Percentiles rank a stretch among this genome's conserved stretches.
Conservation (phyloP, 2,888 invertebrate genomes). For the Neoitamus cyanurus region DNA sequence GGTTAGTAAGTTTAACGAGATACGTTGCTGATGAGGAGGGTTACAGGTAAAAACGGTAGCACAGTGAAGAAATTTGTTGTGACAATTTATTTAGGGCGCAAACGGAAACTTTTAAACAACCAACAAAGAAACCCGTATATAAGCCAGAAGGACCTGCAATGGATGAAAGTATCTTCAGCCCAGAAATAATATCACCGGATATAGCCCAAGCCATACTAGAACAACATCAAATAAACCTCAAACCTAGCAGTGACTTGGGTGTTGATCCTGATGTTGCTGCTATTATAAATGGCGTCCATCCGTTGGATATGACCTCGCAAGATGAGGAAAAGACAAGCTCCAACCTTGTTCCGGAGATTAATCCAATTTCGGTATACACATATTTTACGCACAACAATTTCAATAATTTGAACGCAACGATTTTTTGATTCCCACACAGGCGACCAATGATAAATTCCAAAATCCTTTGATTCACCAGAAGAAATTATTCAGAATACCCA, state of each 20-base stretch:
- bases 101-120: slow-evolving; percentile 30
- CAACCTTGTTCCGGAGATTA: slow-evolving; percentile 44
- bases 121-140: slow-evolving; percentile 5
- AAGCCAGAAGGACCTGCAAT: neutral
- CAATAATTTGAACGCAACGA: neutral
- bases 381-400: neutral
- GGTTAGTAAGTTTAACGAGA: slow-evolving; percentile 71
- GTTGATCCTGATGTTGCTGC: slow-evolving; percentile 47
- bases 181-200: slow-evolving; percentile 54
- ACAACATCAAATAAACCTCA: slow-evolving; percentile 59
- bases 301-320: neutral
- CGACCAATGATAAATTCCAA: slow-evolving; percentile 48
- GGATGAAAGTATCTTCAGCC: neutral
- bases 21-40: slow-evolving; percentile 76
- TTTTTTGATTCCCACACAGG: neutral
- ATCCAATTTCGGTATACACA: neutral
- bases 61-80: neutral
- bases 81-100: neutral
- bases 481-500: neutral
- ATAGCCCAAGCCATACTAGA: slow-evolving; percentile 57
- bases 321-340: slow-evolving; percentile 30
- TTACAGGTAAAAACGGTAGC: slow-evolving; percentile 71
- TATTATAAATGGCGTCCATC: slow-evolving; percentile 39
- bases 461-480: slow-evolving; percentile 40
- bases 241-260: slow-evolving; percentile 52